These are phyloP conservation scores for Acanthosoma haemorrhoidale DNA, from an alignment of 2,888 invertebrate genomes.

Conservation along the genomic window DNA sequence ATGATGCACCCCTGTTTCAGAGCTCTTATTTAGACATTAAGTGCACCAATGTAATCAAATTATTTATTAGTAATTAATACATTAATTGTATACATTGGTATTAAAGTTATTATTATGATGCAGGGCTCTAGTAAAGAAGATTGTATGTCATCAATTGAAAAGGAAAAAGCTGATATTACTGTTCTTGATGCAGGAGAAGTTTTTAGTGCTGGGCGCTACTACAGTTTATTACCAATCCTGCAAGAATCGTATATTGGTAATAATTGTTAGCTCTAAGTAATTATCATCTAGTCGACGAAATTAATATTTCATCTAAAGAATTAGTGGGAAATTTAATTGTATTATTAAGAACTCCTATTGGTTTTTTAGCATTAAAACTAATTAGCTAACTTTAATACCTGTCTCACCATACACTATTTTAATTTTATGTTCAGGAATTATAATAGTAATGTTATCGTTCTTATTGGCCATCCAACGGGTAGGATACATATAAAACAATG, in stretches of 20 bases:
- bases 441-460: constrained; percentile 22
- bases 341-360: too few species aligned
- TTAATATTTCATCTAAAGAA: too few species aligned
- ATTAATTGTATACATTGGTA: too few species aligned
- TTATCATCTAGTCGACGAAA: too few species aligned
- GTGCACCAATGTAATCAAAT: constrained; percentile 63
- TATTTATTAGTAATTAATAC: too few species aligned
- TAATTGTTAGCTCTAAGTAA: too few species aligned
- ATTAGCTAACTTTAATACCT: too few species aligned
- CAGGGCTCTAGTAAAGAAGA: constrained; percentile 79
- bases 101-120: too few species aligned
- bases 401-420: constrained; percentile 23
- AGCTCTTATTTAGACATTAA: constrained; percentile 59
- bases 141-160: constrained; percentile 78
- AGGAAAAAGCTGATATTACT: constrained; percentile 75
- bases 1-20: constrained; percentile 61
- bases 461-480: constrained; percentile 33
- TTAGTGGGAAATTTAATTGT: too few species aligned
- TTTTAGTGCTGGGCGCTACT: constrained; percentile 84
- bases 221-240: constrained; percentile 85
- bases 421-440: constrained; percentile 33
- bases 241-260: constrained; percentile 52
- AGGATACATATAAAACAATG: constrained; percentile 71
- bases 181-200: constrained; percentile 92
- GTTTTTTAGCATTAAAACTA: too few species aligned